Evolutionary conservation across 2,113 vertebrate genomes (phyloP), one percentile per base, ranked within the genome.

Genomic region (Rattus rattus): DNA sequence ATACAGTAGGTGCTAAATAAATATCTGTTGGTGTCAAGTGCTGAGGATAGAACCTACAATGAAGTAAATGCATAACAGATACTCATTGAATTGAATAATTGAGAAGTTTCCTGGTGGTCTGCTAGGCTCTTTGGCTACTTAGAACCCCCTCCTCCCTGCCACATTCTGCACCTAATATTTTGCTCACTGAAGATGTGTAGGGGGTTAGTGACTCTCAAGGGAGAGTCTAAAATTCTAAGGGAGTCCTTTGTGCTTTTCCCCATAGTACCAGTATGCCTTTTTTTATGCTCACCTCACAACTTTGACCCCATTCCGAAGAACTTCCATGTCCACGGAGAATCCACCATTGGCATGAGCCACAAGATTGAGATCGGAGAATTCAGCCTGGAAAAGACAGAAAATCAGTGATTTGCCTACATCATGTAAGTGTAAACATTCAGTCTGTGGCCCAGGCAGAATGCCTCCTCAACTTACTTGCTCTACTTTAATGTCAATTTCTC

Each of bases 401-500:
- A 61, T 70, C 33, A 11, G 47, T 30, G 73, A 84, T 52, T 95
- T 36, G 47, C 11, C 67, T 49, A 90, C 2, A 59, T 61, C 36
- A 24, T 20, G 54, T 65, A 73, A 88, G 88, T 84, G 94, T 33
- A 24, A 85, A 16, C 22, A 92, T 36, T 49, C 7, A 72, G 11
- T 56, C 93, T 94, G 30, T 43, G 52, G 39, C 81, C 49, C 63
- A 49, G 43, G 43, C 43, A 63, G 56, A 49, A 24, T 59, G 89
- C 36, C 33, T 76, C 52, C 39, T 59, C 87, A 76, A 95, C 98
- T 96, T 96, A 99, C 99, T 98, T 99, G 99, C 96, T 99, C 99
- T 49, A 99, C 99, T 97, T 99, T 99, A 96, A 99, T 99, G 98
- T 99, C 99, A 97, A 98, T 99, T 98, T 99, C 99, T 69, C 99